Evolutionary conservation across 2,797 vertebrate genomes (phyloP).

Genomic region (Loris lydekkerianus): DNA sequence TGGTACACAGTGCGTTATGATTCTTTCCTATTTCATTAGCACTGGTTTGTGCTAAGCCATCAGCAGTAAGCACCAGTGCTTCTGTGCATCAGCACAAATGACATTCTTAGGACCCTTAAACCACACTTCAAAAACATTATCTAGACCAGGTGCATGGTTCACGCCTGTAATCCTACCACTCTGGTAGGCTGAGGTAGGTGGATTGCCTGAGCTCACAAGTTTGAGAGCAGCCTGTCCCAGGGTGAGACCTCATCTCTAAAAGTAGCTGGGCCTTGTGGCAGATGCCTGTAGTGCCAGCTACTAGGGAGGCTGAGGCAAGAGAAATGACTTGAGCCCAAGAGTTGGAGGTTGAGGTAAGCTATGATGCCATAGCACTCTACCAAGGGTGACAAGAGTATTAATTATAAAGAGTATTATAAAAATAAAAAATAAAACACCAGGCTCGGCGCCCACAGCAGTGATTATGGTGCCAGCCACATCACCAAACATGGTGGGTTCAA

Average conservation of each 20-base stretch:
- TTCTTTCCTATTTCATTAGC: not conserved
- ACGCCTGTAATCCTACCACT: not conserved
- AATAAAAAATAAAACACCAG: too few relatives aligned
- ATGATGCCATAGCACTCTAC: too few relatives aligned
- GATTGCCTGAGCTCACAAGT: not conserved
- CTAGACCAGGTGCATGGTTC: not conserved
- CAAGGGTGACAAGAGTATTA: too few relatives aligned
- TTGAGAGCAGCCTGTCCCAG: not conserved
- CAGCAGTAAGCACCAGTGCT: not conserved
- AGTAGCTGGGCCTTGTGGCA: too few relatives aligned
- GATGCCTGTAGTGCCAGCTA: too few relatives aligned
- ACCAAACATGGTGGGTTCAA: too few relatives aligned
- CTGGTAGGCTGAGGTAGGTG: not conserved
- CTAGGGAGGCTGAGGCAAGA: too few relatives aligned
- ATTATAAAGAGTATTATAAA: too few relatives aligned
- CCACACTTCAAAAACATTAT: not conserved
- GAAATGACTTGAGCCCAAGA: too few relatives aligned
- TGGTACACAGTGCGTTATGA: fast-evolving
- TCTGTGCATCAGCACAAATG: not conserved
- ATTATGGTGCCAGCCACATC: too few relatives aligned
- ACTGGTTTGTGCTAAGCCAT: not conserved
- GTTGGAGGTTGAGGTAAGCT: too few relatives aligned
- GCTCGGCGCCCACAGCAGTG: too few relatives aligned
- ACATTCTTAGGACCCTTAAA: not conserved
- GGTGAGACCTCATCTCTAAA: not conserved